Evolutionary conservation across 2,113 vertebrate genomes (phyloP).

Genomic region (Phaethornis superciliosus): DNA sequence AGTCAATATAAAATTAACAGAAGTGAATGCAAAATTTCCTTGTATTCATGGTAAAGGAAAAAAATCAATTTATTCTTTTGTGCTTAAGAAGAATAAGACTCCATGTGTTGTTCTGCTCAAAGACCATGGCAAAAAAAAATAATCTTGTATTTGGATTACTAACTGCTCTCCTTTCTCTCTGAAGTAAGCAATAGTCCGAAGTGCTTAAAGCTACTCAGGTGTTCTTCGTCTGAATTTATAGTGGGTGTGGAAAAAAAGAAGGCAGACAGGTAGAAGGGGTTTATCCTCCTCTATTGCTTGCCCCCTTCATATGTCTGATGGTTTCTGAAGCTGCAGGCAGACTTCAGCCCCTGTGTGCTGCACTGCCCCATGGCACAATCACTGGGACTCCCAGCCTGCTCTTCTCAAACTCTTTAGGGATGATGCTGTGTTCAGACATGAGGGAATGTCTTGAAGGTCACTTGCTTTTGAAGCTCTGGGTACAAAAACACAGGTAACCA

Average conservation of each 20-base stretch:
- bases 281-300: neutral
- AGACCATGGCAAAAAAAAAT: neutral
- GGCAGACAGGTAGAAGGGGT: neutral
- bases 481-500: neutral
- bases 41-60: neutral
- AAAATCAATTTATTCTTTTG: neutral
- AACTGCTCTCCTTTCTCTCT: neutral
- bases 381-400: neutral
- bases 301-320: neutral
- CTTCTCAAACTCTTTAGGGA: rapidly evolving
- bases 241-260: neutral
- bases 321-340: neutral
- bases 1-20: neutral
- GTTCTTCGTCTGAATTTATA: neutral
- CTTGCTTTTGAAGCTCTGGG: neutral
- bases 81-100: neutral
- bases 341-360: rapidly evolving
- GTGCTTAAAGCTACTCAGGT: neutral
- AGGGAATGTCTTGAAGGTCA: neutral
- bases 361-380: neutral
- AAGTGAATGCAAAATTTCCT: neutral
- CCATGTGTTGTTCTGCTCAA: neutral
- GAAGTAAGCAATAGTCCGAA: neutral
- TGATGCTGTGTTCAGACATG: neutral
- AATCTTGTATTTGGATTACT: neutral